phyloP scores from a whole-genome alignment of 2,113 vertebrate species.

The Chitala chitala region DNA sequence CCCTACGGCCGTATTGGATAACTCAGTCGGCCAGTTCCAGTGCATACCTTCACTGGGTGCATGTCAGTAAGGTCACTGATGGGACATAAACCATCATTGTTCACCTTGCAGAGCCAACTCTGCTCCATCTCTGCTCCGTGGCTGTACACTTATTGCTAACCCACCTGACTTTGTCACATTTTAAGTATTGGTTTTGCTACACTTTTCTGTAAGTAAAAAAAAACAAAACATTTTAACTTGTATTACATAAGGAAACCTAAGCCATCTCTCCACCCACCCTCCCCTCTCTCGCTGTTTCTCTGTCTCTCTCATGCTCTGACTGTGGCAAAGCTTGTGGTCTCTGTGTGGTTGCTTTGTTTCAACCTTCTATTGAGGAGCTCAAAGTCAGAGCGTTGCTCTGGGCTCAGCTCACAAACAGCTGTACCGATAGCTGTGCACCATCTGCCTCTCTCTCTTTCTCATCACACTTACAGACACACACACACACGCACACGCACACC shows the following conservation, averaged over 20 bases:
- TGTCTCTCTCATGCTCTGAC: constrained; percentile 14
- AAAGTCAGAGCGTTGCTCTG: not conserved
- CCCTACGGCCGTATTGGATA: too few species aligned
- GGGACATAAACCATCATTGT: too few species aligned
- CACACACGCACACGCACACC: not conserved
- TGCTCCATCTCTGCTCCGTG: not conserved
- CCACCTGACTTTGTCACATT: not conserved
- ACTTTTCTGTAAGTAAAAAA: not conserved
- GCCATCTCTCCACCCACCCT: not conserved
- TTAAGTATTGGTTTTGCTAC: not conserved
- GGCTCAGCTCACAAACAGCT: constrained; percentile 2
- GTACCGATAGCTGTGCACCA: not conserved
- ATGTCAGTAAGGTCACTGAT: too few species aligned
- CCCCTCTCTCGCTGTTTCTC: not conserved
- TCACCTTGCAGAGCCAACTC: too few species aligned
- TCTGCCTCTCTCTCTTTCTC: not conserved
- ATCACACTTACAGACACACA: not conserved
- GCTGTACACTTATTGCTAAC: not conserved
- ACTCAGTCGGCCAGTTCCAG: too few species aligned
- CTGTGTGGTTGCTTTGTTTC: constrained; percentile 23
- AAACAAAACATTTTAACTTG: not conserved
- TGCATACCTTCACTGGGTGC: too few species aligned
- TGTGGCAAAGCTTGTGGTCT: constrained; percentile 21
- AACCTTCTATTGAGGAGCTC: not conserved
- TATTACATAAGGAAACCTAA: not conserved